Evolutionary conservation across 2,888 invertebrate genomes (phyloP), one percentile per base, ranked within the genome.

Genomic region (Tetragonula carbonaria): DNA sequence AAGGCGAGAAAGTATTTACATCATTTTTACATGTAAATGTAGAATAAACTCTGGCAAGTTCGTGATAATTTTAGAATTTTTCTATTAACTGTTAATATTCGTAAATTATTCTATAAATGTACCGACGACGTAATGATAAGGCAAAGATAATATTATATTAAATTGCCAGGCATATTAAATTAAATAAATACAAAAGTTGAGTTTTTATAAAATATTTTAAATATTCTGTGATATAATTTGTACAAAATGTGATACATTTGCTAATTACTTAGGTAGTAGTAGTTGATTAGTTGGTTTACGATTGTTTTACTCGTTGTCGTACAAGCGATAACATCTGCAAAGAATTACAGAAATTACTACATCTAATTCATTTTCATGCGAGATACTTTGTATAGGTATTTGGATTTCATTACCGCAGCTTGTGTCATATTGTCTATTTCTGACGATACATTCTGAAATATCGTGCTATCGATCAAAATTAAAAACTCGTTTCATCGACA

Each of bases 11-110:
- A 28, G 28, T 76, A 63, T 45, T 45, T 8, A 45, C 78, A 74
- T 78, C 59, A 74, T 86, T 73, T 81, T 59, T 82, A 70, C 66
- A 78, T 77, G 78, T 77, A 85, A 74, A 55, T 87, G 85, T 79
- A 23, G 66, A 14, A 5, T 66, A 66, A 38, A 66, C 38, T 66
- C 66, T 66, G 66, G 45, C n/a, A 23, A 45, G 45, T 66, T 21
- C 45, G n/a, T 45, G 66, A 66, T 45, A 66, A 38, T 45, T n/a
- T 66, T 45, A 66, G 6, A 14, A 45, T 66, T 16, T 66, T 66
- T 66, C 16, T 66, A 66, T 16, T 14, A 45, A n/a, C 4, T 66
- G n/a, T 21, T 45, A 45, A 66, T 38, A n/a, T n/a, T 38, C 38
- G 33, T 13, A 21, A 23, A 23, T 23, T 65, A 18, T 8, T 33